phyloP scores from a whole-genome alignment of 2,888 invertebrate species.

The Crossocerus cetratus region DNA sequence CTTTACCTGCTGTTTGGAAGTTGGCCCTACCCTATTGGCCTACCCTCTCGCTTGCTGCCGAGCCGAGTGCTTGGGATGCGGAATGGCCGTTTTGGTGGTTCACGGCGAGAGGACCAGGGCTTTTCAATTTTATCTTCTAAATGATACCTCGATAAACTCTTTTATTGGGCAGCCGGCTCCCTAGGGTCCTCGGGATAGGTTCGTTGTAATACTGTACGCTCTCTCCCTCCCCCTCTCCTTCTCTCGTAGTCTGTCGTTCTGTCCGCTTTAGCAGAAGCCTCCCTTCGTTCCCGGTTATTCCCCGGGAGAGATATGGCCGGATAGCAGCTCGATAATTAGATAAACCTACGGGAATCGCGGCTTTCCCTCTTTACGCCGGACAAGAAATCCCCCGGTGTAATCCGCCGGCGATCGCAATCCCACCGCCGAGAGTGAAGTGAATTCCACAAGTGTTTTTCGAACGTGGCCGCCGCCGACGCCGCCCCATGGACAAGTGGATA shows the following conservation, averaged over 20 bases:
- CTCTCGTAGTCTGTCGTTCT: neutral
- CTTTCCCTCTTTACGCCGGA: constrained; percentile 13
- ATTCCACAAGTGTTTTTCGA: neutral
- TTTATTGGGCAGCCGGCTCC: constrained; percentile 45
- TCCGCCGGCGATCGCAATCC: no score
- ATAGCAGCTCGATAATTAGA: constrained; percentile 52
- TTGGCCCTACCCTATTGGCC: neutral
- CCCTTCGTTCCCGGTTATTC: constrained; percentile 19
- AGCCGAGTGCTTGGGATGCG: constrained; percentile 17
- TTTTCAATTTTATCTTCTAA: constrained; percentile 53
- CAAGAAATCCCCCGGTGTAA: neutral
- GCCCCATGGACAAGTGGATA: no score
- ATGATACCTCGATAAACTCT: constrained; percentile 53
- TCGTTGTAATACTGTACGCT: constrained; percentile 31
- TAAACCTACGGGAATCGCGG: constrained; percentile 19
- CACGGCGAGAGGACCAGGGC: constrained; percentile 7
- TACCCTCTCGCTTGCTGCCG: neutral
- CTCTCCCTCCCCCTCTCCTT: constrained; percentile 4
- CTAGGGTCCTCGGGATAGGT: constrained; percentile 20
- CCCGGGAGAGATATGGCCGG: constrained; percentile 17
- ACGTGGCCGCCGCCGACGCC: neutral
- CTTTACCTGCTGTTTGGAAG: neutral
- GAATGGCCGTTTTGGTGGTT: constrained; percentile 25
- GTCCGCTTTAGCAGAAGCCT: no score
- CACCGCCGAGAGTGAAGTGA: no score